Conservation (phyloP, 2,797 vertebrate genomes). For the Chromis chromis region DNA sequence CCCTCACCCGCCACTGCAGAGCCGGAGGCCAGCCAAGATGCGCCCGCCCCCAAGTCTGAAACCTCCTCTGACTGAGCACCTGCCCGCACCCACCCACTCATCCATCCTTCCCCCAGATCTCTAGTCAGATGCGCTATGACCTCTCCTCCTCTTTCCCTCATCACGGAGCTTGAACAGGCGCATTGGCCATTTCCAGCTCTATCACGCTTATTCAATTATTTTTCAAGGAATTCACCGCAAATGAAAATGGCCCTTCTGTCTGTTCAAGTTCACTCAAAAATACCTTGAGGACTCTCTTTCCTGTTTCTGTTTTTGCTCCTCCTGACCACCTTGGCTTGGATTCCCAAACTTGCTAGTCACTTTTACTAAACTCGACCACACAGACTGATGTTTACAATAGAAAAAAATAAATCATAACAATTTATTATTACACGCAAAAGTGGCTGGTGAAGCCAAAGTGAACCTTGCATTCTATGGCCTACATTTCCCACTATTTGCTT, state of each 20-base stretch:
- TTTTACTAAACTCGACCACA: slow-evolving; percentile 40
- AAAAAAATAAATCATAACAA: slow-evolving; percentile 9
- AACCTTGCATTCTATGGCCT: slow-evolving; percentile 42
- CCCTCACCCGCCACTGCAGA: slow-evolving; percentile 72
- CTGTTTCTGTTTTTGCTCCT: not conserved
- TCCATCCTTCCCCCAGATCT: slow-evolving; percentile 45
- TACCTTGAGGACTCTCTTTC: slow-evolving; percentile 28
- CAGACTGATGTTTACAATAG: slow-evolving; percentile 44
- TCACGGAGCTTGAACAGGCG: slow-evolving; percentile 68
- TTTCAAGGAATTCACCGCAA: slow-evolving; percentile 19
- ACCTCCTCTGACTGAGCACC: slow-evolving; percentile 78
- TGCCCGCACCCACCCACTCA: slow-evolving; percentile 19
- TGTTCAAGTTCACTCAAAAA: slow-evolving; percentile 63
- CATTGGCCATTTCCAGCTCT: slow-evolving; percentile 16
- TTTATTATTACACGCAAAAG: slow-evolving; percentile 33
- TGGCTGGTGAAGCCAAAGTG: slow-evolving; percentile 53
- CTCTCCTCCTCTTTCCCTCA: slow-evolving; percentile 52
- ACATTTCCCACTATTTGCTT: slow-evolving; percentile 56
- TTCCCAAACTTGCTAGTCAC: slow-evolving; percentile 41
- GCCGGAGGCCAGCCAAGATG: slow-evolving; percentile 70
- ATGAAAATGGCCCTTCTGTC: slow-evolving; percentile 51
- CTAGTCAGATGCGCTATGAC: slow-evolving; percentile 47
- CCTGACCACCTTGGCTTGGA: slow-evolving; percentile 47
- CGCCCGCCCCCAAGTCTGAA: slow-evolving; percentile 61
- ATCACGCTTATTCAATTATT: slow-evolving; percentile 8